phyloP scores from a whole-genome alignment of 2,797 vertebrate species.

The Pipistrellus pipistrellus region DNA sequence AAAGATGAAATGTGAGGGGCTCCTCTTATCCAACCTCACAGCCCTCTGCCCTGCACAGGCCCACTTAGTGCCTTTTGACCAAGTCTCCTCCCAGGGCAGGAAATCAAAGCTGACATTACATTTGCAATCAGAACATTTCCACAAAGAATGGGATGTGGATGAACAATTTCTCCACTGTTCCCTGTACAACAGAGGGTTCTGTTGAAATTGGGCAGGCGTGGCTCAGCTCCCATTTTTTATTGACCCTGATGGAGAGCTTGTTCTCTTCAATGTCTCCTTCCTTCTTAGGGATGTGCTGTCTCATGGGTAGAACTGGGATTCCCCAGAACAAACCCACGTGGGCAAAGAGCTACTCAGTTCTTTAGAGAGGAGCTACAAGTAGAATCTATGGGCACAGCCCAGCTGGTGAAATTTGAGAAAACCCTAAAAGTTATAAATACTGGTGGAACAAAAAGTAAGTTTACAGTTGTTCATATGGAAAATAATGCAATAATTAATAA shows the following conservation, averaged over 20 bases:
- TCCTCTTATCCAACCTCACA: not conserved
- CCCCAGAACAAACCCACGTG: conserved; percentile 5
- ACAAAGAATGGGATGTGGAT: conserved; percentile 65
- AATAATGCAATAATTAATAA: not conserved
- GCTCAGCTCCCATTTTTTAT: conserved; percentile 63
- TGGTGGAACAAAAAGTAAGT: not conserved
- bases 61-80: conserved; percentile 68
- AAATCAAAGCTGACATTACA: conserved; percentile 67
- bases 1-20: conserved; percentile 63
- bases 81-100: conserved; percentile 70
- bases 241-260: conserved; percentile 54
- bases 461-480: not conserved
- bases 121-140: conserved; percentile 70
- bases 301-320: conserved; percentile 42
- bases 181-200: conserved; percentile 68
- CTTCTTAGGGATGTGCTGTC: not conserved
- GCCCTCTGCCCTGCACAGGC: conserved; percentile 49
- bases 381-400: not conserved
- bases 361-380: not conserved
- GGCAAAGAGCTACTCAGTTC: not conserved
- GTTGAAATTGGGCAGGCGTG: conserved; percentile 42
- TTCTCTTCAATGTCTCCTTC: conserved; percentile 28
- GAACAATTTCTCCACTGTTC: conserved; percentile 76
- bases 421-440: not conserved
- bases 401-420: not conserved